Evolutionary conservation across 2,797 vertebrate genomes (phyloP), one percentile per base, ranked within the genome.

Genomic region (Melanotaenia maccullochi): DNA sequence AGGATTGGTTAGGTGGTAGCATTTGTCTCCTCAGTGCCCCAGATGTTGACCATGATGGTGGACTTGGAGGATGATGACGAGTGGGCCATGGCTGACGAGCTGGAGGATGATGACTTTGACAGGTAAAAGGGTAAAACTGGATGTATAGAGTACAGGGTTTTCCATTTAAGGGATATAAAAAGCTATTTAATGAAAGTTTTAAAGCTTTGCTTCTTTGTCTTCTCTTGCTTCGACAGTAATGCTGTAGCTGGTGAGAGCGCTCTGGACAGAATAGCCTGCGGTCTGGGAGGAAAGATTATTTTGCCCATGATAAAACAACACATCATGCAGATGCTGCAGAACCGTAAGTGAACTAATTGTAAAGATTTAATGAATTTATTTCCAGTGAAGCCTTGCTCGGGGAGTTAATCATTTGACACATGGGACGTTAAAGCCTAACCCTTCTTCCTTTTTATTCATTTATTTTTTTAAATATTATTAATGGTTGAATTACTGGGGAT

Each of bases 1-100:
- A 3, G 35, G 32, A 25, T 20, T 38, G 9, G 58, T 35, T 30
- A 42, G n/a, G 65, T 33, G 2, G 4, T 2, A 0, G 3, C 5
- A 2, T 49, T 11, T 55, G n/a, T 49, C 8, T 76, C 44, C 78
- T 82, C 72, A 99, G 98, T 99, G 84, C 98, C 97, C 73, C 98
- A 99, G 86, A 99, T 99, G 98, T 83, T 99, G 86, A 92, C 97
- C 1, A 99, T 99, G 97, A 99, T 99, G 98, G 98, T 99, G 86
- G 98, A 99, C 85, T 93, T 99, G 6, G 98, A 99, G 90, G 98
- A 99, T 14, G 97, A 99, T 54, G 98, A 99, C 44, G 96, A 99
- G 24, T 99, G 98, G 98, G 95, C 97, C 47, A 96, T 97, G 93
- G 96, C 97, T 1, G 98, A 99, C 60, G 98, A 99, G 65, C 92